phyloP scores from a whole-genome alignment of 1,140 invertebrate genomes.

The Cotesia glomerata region DNA sequence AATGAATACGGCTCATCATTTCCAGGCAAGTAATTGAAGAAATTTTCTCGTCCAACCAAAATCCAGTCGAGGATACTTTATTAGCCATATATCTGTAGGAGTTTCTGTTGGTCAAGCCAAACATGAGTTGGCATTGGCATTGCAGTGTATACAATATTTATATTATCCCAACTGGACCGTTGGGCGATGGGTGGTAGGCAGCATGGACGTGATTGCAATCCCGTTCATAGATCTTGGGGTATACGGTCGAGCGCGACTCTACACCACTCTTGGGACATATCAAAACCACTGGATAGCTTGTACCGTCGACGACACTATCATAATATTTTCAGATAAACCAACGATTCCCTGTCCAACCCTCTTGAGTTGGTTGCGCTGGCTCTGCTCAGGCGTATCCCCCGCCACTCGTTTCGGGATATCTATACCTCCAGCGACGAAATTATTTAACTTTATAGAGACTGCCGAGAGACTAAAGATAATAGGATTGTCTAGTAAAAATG shows the following conservation, averaged over 20 bases:
- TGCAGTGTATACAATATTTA: conserved; percentile 59
- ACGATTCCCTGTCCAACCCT: conserved; percentile 38
- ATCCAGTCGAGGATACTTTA: background rate
- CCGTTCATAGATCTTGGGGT: conserved; percentile 57
- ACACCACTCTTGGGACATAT: conserved; percentile 58
- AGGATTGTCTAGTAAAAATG: background rate
- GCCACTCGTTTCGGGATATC: background rate
- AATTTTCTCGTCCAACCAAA: background rate
- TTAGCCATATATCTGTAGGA: background rate
- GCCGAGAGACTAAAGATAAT: no score
- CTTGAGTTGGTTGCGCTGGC: background rate
- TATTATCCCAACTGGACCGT: conserved; percentile 60
- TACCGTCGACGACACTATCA: conserved; percentile 45
- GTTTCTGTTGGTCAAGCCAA: background rate
- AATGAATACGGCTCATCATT: no score
- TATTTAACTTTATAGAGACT: background rate
- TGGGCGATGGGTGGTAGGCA: conserved; percentile 40
- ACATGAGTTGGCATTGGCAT: conserved; percentile 5
- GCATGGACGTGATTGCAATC: conserved; percentile 61
- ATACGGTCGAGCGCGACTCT: conserved; percentile 49
- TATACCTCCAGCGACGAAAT: background rate
- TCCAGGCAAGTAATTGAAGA: no score
- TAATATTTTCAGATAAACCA: conserved; percentile 59
- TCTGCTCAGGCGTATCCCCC: background rate
- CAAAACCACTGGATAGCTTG: conserved; percentile 41